Evolutionary conservation across 2,113 vertebrate genomes (phyloP).

Genomic region (Gobio gobio): DNA sequence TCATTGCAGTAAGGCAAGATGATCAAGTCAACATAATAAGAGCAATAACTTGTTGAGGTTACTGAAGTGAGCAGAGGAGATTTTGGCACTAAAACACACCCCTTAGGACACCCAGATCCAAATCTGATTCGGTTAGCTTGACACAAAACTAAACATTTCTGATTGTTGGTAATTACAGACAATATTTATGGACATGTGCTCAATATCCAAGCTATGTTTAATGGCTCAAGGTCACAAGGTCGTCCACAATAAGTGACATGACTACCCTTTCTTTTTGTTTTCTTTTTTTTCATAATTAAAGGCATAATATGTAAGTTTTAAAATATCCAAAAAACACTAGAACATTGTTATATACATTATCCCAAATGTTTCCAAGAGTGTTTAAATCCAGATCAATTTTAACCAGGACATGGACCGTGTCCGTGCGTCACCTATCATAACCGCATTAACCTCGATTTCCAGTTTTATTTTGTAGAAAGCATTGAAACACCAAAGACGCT

Average conservation of each 20-base stretch:
- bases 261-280: too few relatives aligned
- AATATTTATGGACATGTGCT: not conserved
- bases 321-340: too few relatives aligned
- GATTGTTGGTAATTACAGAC: not conserved
- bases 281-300: too few relatives aligned
- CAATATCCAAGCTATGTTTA: not conserved
- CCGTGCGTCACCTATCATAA: too few relatives aligned
- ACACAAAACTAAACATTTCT: conserved; percentile 10
- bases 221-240: not conserved
- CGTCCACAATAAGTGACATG: not conserved
- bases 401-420: too few relatives aligned
- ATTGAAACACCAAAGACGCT: too few relatives aligned
- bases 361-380: too few relatives aligned
- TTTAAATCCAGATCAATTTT: too few relatives aligned
- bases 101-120: not conserved
- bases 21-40: not conserved
- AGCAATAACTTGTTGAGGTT: not conserved
- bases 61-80: not conserved
- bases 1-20: not conserved
- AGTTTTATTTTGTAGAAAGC: too few relatives aligned
- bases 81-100: not conserved
- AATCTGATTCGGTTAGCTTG: not conserved
- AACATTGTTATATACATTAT: too few relatives aligned
- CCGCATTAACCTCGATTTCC: too few relatives aligned
- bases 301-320: too few relatives aligned